Evolutionary conservation across 2,797 vertebrate genomes (phyloP).

Genomic region (Propithecus perrieri): DNA sequence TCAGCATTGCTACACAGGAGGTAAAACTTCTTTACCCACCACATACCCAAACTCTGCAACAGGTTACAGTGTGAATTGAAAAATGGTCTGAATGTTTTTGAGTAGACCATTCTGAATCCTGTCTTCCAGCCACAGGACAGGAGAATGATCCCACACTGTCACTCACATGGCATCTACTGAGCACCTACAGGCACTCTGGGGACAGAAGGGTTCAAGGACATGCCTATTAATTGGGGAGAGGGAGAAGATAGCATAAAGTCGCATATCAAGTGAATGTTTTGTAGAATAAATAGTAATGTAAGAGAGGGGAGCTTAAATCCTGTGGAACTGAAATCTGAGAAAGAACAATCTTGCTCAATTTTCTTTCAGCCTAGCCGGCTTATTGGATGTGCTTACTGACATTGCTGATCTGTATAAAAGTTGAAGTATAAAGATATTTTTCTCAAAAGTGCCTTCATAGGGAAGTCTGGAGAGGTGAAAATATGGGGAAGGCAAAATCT

Average conservation of each 20-base stretch:
- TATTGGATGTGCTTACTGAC: not conserved
- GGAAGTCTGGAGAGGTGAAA: not conserved
- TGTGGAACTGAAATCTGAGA: not conserved
- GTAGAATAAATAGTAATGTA: not conserved
- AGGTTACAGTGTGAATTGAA: not conserved
- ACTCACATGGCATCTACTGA: not conserved
- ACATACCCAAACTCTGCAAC: not conserved
- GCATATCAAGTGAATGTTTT: not conserved
- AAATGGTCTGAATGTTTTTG: not conserved
- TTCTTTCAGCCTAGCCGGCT: not conserved
- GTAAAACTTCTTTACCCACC: not conserved
- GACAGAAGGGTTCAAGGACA: not conserved
- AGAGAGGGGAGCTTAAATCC: not conserved
- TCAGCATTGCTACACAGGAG: not conserved
- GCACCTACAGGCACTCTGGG: not conserved
- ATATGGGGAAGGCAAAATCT: not conserved
- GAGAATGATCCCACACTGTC: not conserved
- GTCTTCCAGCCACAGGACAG: not conserved
- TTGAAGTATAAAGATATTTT: not conserved
- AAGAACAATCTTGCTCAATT: not conserved
- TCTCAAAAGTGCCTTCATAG: not conserved
- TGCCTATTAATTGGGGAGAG: not conserved
- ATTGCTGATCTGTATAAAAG: slow-evolving; percentile 3
- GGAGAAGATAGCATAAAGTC: not conserved
- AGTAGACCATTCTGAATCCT: not conserved